Percentiles rank a stretch among this genome's conserved stretches.
These are phyloP conservation scores for Orthonevra nobilis DNA, from an alignment of 2,888 invertebrate species.

Conservation along the genomic window DNA sequence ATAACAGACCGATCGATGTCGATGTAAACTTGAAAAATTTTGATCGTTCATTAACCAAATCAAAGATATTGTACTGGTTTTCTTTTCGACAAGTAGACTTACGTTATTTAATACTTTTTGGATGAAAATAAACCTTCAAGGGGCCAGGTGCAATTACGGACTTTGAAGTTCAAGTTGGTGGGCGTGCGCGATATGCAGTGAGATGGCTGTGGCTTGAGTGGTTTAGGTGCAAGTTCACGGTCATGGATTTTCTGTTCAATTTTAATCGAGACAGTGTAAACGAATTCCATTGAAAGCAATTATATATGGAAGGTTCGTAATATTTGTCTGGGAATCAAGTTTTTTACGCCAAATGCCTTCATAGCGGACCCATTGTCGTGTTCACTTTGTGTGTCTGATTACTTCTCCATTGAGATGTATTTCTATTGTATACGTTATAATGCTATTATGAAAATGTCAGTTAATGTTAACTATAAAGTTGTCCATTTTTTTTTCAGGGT, in stretches of 20 bases:
- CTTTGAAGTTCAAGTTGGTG: conserved; percentile 17
- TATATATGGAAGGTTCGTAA: not conserved
- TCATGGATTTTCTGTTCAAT: conserved; percentile 15
- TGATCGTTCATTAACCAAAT: conserved; percentile 15
- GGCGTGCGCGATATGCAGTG: not conserved
- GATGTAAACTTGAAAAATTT: conserved; percentile 16
- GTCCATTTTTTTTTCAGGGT: too few species aligned
- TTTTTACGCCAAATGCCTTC: too few species aligned
- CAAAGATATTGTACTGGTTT: conserved; percentile 18
- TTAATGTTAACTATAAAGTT: too few species aligned
- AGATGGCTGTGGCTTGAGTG: conserved; percentile 8
- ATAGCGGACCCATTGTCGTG: too few species aligned
- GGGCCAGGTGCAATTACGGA: conserved; percentile 28
- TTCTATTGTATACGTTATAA: too few species aligned
- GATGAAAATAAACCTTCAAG: conserved; percentile 19
- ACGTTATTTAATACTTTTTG: conserved; percentile 11
- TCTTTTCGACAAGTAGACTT: conserved; percentile 8
- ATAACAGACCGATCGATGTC: not conserved
- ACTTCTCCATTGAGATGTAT: too few species aligned
- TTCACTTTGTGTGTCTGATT: too few species aligned
- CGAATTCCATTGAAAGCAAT: conserved; percentile 3
- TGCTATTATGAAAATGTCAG: too few species aligned
- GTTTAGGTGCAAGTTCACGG: conserved; percentile 28
- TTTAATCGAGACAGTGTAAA: conserved; percentile 11
- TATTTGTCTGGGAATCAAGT: too few species aligned